Evolutionary conservation across 1,140 invertebrate species (phyloP), one percentile per base, ranked within the genome.

Genomic region (Pseudachorutes palmiensis): DNA sequence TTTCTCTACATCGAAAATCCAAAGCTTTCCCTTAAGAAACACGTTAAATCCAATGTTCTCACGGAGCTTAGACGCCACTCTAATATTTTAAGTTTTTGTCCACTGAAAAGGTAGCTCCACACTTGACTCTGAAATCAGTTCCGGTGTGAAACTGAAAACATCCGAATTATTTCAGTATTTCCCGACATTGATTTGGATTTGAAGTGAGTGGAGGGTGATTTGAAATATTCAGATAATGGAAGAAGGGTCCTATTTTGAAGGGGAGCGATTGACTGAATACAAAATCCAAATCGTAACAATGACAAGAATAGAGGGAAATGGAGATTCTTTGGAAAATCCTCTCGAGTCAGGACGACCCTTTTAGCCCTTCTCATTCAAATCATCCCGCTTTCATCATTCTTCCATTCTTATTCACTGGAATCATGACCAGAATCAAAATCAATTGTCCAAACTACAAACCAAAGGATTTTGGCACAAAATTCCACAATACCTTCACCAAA

Each of bases 341-440:
- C n/a, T n/a, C n/a, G 19, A 45, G 36, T 45, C 9, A 45, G 19
- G 9, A 12, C 36, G 36, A 45, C 36, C 36, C 36, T 45, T 45
- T 45, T 45, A 45, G 36, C 36, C 36, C 36, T 45, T 45, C 36
- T 45, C 36, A 45, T 45, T 45, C 36, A 45, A 45, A 45, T 45
- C 36, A 45, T 45, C 36, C 36, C 36, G 36, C 36, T 45, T 45
- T 45, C 36, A 45, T 45, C 36, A 45, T 19, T 45, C 36, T 9
- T 19, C 36, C 36, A 45, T 45, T 45, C 36, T 45, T 45, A 45
- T 19, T 45, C 36, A 19, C 19, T 19, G 9, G 19, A 45, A 45
- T 45, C 36, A 45, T 45, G 36, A 45, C 36, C 19, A 45, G 36
- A 45, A 45, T 45, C 36, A 45, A 45, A 45, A 45, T 12, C 9